These are phyloP conservation scores for Parazoanthus darwini DNA, from an alignment of 92 coral and sea anemone species.

Conservation along the genomic window DNA sequence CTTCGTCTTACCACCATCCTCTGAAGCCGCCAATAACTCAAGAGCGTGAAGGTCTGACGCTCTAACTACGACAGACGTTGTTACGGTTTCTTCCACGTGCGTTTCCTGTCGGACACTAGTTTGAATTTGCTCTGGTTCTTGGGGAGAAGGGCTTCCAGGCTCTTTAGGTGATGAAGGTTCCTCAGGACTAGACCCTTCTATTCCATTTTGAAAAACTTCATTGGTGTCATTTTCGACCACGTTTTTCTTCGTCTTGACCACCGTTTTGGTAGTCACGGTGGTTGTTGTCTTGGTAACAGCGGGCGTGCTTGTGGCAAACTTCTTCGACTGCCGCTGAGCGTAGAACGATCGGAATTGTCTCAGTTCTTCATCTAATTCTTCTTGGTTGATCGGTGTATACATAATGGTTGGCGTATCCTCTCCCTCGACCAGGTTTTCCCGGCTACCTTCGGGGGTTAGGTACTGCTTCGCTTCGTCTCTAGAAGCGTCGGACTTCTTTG, in stretches of 20 bases:
- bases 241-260: conserved; percentile 24
- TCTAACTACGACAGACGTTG: conserved; percentile 36
- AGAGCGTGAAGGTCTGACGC: conserved; percentile 17
- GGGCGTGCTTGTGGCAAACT: conserved; percentile 26
- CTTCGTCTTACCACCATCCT: neutral
- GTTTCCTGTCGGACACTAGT: conserved; percentile 16
- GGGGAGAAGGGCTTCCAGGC: neutral
- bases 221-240: conserved; percentile 6
- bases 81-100: conserved; percentile 31
- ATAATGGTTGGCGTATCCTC: conserved; percentile 62
- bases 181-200: conserved; percentile 10
- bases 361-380: conserved; percentile 80
- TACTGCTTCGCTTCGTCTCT: conserved; percentile 59
- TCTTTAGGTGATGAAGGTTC: conserved; percentile 20
- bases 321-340: conserved; percentile 59
- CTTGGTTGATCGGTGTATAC: conserved; percentile 58
- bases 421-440: conserved; percentile 51
- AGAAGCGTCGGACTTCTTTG: conserved; percentile 89
- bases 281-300: conserved; percentile 24
- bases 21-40: neutral
- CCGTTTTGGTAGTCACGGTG: conserved; percentile 26
- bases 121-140: conserved; percentile 7
- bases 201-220: conserved; percentile 24
- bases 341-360: conserved; percentile 72
- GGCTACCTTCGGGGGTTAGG: conserved; percentile 73